Conservation (phyloP, 2,888 invertebrate genomes). For the Drosophila recens region DNA sequence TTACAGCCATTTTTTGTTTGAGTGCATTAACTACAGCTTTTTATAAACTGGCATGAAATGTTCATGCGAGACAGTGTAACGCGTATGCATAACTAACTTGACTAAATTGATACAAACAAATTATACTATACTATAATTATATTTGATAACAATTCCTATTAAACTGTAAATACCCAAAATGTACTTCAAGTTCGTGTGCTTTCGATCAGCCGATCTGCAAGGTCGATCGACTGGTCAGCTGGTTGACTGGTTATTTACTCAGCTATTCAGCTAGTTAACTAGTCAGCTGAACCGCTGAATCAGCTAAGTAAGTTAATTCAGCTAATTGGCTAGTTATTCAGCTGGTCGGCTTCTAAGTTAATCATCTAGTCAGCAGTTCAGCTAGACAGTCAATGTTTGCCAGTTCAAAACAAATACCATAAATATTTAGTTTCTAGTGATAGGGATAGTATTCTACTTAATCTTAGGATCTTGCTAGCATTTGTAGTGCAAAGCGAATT, state of each 20-base stretch:
- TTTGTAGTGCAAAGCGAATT: constrained; percentile 37
- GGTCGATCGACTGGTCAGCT: constrained; percentile 12
- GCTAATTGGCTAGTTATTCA: constrained; percentile 21
- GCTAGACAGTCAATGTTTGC: constrained; percentile 53
- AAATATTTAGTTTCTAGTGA: constrained; percentile 50
- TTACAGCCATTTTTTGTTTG: constrained; percentile 68
- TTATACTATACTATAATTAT: constrained; percentile 41
- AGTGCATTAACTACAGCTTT: constrained; percentile 61
- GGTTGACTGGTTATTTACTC: background rate
- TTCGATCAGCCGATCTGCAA: constrained; percentile 33
- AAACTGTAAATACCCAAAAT: constrained; percentile 74
- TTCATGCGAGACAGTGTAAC: constrained; percentile 24
- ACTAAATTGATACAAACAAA: constrained; percentile 39
- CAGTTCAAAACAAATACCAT: constrained; percentile 44
- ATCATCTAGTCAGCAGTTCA: constrained; percentile 31
- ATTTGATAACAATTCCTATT: constrained; percentile 52
- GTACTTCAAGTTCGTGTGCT: constrained; percentile 65
- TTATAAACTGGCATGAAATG: constrained; percentile 50
- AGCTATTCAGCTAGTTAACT: background rate
- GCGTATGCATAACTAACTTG: constrained; percentile 45
- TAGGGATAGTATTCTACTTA: constrained; percentile 46
- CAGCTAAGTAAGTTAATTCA: background rate
- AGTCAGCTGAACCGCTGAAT: background rate
- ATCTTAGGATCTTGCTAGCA: constrained; percentile 52
- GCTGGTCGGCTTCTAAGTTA: background rate